These are phyloP conservation scores for Anaspis maculata DNA, from an alignment of 2,888 invertebrate genomes.

Conservation along the genomic window DNA sequence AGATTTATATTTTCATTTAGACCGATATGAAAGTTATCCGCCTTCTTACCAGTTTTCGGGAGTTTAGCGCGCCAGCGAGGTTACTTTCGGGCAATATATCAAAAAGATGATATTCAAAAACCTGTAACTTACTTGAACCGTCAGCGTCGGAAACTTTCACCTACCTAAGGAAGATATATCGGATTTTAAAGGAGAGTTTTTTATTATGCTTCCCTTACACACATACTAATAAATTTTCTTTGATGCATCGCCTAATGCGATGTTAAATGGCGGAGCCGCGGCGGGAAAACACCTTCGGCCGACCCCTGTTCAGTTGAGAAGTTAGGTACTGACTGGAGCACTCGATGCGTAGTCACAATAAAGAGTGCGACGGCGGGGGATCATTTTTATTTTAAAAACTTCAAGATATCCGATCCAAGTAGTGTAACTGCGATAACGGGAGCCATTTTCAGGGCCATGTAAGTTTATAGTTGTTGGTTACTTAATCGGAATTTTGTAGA, in stretches of 20 bases:
- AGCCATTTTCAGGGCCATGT: too few relatives aligned
- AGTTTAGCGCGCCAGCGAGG: conserved; percentile 8
- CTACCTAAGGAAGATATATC: conserved; percentile 36
- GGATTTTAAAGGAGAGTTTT: conserved; percentile 33
- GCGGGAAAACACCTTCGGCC: too few relatives aligned
- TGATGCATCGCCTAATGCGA: conserved; percentile 7
- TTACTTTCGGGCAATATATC: conserved; percentile 35
- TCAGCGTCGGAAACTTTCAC: conserved; percentile 35
- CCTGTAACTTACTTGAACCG: conserved; percentile 37
- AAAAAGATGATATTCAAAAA: conserved; percentile 37
- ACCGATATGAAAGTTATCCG: conserved; percentile 12
- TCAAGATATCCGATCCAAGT: too few relatives aligned
- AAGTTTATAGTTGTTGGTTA: too few relatives aligned
- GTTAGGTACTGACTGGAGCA: too few relatives aligned
- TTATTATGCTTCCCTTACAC: conserved; percentile 13
- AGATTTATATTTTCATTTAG: conserved; percentile 15
- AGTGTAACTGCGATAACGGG: too few relatives aligned
- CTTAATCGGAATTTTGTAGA: too few relatives aligned
- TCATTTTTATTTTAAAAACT: too few relatives aligned
- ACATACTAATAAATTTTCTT: conserved; percentile 11
- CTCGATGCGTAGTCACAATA: too few relatives aligned
- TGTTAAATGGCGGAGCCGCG: too few relatives aligned
- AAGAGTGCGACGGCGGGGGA: too few relatives aligned
- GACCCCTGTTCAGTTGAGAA: too few relatives aligned
- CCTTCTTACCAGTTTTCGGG: conserved; percentile 10